Base-by-base conservation (phyloP, 2,113 vertebrate genomes). In the Semnopithecus entellus region DNA sequence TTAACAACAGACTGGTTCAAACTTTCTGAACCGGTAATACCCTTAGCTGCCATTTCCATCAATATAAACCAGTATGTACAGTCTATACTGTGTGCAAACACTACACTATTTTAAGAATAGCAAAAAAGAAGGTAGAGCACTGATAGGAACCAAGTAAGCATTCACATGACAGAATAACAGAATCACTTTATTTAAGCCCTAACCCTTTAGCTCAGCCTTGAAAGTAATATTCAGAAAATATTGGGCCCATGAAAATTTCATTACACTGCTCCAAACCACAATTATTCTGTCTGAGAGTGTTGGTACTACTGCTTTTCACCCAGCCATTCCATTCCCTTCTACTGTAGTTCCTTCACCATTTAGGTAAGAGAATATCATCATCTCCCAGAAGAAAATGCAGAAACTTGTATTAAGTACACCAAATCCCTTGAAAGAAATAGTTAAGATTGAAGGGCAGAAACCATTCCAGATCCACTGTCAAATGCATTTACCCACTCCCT, bases 151-250 rank as follows among this genome's bases (percentile, higher is more conserved):
- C 23, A 89, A 88, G 30, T 87, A 50, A 89, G 59, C 0, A 32
- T 75, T 20, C 9, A 68, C 16, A 82, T 72, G n/a, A 66, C 16
- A 73, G 20, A 59, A 64, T 40, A 45, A 61, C 40, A 10, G 4
- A 86, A 57, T 87, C 40, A 72, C 25, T 82, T 75, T 30, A 23
- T 86, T 87, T 61, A 85, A 94, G 16, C 23, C 20, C 12, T 70
- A 17, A 9, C 57, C 30, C 70, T 82, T 66, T 16, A 76, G 64
- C 64, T 12, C 18, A 64, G 61, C 6, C 12, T 95, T 90, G 5
- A 79, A 96, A 43, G 83, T 30, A 91, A 43, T 61, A 70, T 83
- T 83, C 30, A 94, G 57, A 75, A 52, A 96, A 73, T 50, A 94
- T 3, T 48, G 11, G 20, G 30, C 5, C 17, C 13, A 64, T 30